A percentile compares a stretch with the other conserved stretches of the same genome.
Conservation (phyloP, 2,113 vertebrate species). For the Hydropotes inermis region DNA sequence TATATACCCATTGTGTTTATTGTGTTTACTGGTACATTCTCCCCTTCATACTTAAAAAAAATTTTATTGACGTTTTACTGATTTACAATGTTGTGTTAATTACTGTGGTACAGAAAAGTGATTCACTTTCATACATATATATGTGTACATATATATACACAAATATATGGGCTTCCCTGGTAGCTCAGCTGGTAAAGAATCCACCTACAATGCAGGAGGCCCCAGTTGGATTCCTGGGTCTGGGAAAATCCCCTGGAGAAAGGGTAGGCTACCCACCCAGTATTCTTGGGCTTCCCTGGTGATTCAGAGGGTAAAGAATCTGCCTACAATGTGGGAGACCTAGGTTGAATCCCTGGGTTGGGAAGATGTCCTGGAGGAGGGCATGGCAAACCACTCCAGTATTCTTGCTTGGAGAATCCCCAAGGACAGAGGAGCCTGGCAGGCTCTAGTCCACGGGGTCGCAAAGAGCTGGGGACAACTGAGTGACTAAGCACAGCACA, state of each 20-base stretch:
- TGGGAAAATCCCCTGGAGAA: not conserved
- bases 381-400: not conserved
- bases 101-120: not conserved
- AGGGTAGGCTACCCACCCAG: not conserved
- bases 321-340: not conserved
- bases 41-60: not conserved
- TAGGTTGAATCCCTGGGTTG: not conserved
- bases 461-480: not conserved
- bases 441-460: accelerated
- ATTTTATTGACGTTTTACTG: not conserved
- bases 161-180: not conserved
- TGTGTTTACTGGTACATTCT: not conserved
- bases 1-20: not conserved
- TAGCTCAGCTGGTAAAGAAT: not conserved
- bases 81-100: not conserved
- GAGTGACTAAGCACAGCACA: not conserved
- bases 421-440: not conserved
- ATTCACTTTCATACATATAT: not conserved
- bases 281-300: not conserved
- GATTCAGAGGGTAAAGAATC: not conserved
- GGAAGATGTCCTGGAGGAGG: not conserved
- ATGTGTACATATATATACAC: not conserved
- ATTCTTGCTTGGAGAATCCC: not conserved
- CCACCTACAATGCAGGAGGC: not conserved
- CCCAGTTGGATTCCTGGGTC: not conserved